Conservation (phyloP, 2,113 vertebrate genomes). For the Lota lota region DNA sequence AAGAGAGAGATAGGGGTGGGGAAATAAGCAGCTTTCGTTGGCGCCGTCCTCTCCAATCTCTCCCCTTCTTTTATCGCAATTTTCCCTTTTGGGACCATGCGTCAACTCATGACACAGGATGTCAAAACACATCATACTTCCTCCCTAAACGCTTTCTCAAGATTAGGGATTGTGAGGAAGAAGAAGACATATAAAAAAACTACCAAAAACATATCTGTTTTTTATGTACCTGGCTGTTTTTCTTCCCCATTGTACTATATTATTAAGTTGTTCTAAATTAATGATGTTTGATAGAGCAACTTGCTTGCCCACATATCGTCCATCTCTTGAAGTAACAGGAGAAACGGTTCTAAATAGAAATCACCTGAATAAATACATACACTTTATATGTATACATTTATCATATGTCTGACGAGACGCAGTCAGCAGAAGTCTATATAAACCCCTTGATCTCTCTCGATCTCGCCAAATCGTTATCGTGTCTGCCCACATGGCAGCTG, state of each 20-base stretch:
- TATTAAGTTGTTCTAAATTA: no score
- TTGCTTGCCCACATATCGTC: no score
- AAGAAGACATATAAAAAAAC: constrained; percentile 51
- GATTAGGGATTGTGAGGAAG: constrained; percentile 50
- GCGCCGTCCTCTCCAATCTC: constrained; percentile 11
- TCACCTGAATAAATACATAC: background rate
- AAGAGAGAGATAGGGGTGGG: no score
- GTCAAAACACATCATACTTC: constrained; percentile 59
- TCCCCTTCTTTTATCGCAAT: constrained; percentile 8
- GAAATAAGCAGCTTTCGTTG: constrained; percentile 4
- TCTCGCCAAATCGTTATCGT: constrained; percentile 18
- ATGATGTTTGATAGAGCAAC: no score
- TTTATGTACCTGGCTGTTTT: no score
- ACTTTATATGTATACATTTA: background rate
- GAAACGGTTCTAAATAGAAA: no score
- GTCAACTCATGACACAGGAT: constrained; percentile 39
- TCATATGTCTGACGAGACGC: background rate
- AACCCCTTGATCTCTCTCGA: background rate
- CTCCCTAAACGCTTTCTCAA: constrained; percentile 54
- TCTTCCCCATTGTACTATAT: no score
- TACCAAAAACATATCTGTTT: constrained; percentile 28
- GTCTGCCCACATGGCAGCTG: background rate
- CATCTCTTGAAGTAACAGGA: no score
- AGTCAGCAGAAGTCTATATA: background rate
- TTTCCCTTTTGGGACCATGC: constrained; percentile 21